These are phyloP conservation scores for Eubasilissa splendida DNA, from an alignment of 2,888 invertebrate species.

Conservation along the genomic window DNA sequence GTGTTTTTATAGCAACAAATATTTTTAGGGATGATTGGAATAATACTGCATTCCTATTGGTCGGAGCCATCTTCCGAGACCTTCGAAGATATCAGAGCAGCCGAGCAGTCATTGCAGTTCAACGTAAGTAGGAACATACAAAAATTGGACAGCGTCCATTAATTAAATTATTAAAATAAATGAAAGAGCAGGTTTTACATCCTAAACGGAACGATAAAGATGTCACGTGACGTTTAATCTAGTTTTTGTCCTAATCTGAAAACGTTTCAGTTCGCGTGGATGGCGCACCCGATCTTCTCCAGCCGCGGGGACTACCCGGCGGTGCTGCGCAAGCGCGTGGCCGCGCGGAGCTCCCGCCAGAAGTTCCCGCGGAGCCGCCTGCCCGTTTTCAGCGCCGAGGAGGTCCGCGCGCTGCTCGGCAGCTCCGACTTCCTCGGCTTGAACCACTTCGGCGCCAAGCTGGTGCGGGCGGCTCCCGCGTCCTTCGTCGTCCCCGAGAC, in stretches of 20 bases:
- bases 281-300: constrained; percentile 78
- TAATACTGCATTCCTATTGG: constrained; percentile 73
- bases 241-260: background rate
- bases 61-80: constrained; percentile 70
- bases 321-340: constrained; percentile 75
- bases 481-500: constrained; percentile 60
- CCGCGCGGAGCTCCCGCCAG: constrained; percentile 73
- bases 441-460: constrained; percentile 74
- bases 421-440: constrained; percentile 79
- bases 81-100: constrained; percentile 70
- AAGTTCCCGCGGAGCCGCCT: constrained; percentile 75
- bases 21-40: constrained; percentile 72
- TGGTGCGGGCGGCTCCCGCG: constrained; percentile 64
- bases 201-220: background rate
- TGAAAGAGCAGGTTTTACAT: background rate
- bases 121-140: constrained; percentile 65
- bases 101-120: constrained; percentile 73
- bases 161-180: background rate
- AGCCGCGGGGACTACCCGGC: constrained; percentile 77
- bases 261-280: constrained; percentile 75
- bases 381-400: constrained; percentile 74
- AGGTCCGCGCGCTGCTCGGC: constrained; percentile 74
- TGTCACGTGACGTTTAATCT: background rate
- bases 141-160: background rate
- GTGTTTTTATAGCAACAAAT: background rate